Conservation (phyloP, 1,140 invertebrate species). For the Calosoma granatense region DNA sequence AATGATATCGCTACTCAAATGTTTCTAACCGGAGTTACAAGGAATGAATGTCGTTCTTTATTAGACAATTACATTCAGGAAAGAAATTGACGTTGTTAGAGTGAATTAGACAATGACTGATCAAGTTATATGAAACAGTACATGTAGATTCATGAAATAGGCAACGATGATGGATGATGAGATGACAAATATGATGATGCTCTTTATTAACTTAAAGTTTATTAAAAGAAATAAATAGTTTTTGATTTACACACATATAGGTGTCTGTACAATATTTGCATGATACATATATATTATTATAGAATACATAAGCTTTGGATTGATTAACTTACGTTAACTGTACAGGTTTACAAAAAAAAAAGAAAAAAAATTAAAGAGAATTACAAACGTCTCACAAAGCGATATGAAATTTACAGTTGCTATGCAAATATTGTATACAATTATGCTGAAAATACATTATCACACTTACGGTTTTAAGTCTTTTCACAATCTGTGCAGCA, state of each 20-base stretch:
- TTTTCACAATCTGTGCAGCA: neutral
- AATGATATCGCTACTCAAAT: too few relatives aligned
- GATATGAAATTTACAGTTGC: neutral
- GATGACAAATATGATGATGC: too few relatives aligned
- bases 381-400: neutral
- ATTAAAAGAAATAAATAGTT: constrained; percentile 2
- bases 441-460: neutral
- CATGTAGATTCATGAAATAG: too few relatives aligned
- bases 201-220: constrained; percentile 6
- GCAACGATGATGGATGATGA: too few relatives aligned
- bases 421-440: neutral
- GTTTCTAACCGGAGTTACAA: too few relatives aligned
- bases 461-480: neutral
- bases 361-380: neutral
- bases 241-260: constrained; percentile 1
- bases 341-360: neutral
- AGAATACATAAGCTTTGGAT: neutral
- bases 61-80: too few relatives aligned
- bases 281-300: neutral
- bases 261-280: constrained; percentile 8
- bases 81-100: too few relatives aligned
- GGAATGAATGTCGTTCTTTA: too few relatives aligned
- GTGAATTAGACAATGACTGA: too few relatives aligned
- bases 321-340: neutral
- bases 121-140: too few relatives aligned